A percentile compares a stretch with the other conserved stretches of the same genome.
phyloP scores from a whole-genome alignment of 2,888 invertebrate genomes.

The Venustoraphidia nigricollis region DNA sequence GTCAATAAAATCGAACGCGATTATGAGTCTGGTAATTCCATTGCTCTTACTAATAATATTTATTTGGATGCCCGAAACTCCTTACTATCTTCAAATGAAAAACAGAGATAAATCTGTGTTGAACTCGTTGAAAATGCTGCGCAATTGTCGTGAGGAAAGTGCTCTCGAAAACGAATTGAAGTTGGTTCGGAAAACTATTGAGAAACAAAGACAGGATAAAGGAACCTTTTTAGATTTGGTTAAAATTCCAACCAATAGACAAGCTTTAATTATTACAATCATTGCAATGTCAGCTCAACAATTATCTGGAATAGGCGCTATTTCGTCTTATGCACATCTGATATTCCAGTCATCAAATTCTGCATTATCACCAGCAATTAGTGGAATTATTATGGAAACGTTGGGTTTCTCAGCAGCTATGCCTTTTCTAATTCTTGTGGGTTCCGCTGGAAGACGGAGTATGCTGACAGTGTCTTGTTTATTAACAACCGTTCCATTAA shows the following conservation, averaged over 20 bases:
- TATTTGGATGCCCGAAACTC: slow-evolving; percentile 39
- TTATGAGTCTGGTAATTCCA: slow-evolving; percentile 36
- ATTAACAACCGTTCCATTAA: background rate
- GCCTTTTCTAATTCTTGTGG: background rate
- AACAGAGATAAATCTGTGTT: slow-evolving; percentile 3
- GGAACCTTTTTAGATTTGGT: slow-evolving; percentile 33
- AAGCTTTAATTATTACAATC: slow-evolving; percentile 41
- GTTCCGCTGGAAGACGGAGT: background rate
- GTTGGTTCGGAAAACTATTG: slow-evolving; percentile 29
- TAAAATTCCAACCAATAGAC: slow-evolving; percentile 33
- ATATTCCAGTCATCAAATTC: slow-evolving; percentile 31
- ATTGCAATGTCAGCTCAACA: slow-evolving; percentile 39
- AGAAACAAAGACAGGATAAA: slow-evolving; percentile 35
- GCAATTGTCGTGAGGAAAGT: slow-evolving; percentile 24
- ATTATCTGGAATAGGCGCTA: slow-evolving; percentile 38
- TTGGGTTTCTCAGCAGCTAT: background rate
- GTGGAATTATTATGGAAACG: background rate
- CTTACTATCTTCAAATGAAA: slow-evolving; percentile 5
- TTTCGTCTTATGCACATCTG: slow-evolving; percentile 36
- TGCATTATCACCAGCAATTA: background rate
- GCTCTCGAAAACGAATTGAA: slow-evolving; percentile 17
- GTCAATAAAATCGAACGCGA: slow-evolving; percentile 30
- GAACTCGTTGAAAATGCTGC: slow-evolving; percentile 33
- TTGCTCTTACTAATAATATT: slow-evolving; percentile 34
- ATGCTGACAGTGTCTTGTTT: background rate